A percentile compares a stretch with the other conserved stretches of the same genome.
These are phyloP conservation scores for Leptodirus hochenwartii DNA, from an alignment of 2,888 invertebrate species.

Conservation along the genomic window DNA sequence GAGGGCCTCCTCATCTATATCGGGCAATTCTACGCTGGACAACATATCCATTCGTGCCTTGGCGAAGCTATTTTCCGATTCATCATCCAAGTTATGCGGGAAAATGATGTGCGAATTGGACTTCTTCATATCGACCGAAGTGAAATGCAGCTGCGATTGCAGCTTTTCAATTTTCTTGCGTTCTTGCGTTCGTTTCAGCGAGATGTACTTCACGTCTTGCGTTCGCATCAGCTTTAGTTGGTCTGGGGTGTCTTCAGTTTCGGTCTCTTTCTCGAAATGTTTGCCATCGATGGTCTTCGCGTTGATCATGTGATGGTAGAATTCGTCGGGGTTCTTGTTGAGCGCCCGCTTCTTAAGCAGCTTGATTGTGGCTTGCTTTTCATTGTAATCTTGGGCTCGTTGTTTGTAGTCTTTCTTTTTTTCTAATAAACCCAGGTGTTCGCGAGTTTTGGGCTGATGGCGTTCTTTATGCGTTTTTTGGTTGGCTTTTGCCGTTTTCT, in stretches of 20 bases:
- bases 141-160: constrained; percentile 64
- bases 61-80: constrained; percentile 49
- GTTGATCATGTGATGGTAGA: constrained; percentile 94
- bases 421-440: constrained; percentile 65
- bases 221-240: constrained; percentile 80
- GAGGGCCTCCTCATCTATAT: constrained; percentile 35
- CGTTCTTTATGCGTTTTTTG: constrained; percentile 73
- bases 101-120: constrained; percentile 68
- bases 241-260: constrained; percentile 58
- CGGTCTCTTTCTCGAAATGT: constrained; percentile 49
- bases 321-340: constrained; percentile 95
- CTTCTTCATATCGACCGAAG: constrained; percentile 49
- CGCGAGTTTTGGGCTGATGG: constrained; percentile 61
- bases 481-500: constrained; percentile 68
- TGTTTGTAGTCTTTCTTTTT: constrained; percentile 78
- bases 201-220: constrained; percentile 66
- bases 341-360: constrained; percentile 65
- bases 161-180: constrained; percentile 55
- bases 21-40: constrained; percentile 43
- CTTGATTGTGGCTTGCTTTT: constrained; percentile 68
- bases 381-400: constrained; percentile 61
- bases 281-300: constrained; percentile 44
- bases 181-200: constrained; percentile 72
- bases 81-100: constrained; percentile 34
- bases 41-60: constrained; percentile 39